A percentile compares a stretch with the other conserved stretches of the same genome.
Evolutionary conservation across 2,888 invertebrate species (phyloP).

Genomic region (Boloria selene): DNA sequence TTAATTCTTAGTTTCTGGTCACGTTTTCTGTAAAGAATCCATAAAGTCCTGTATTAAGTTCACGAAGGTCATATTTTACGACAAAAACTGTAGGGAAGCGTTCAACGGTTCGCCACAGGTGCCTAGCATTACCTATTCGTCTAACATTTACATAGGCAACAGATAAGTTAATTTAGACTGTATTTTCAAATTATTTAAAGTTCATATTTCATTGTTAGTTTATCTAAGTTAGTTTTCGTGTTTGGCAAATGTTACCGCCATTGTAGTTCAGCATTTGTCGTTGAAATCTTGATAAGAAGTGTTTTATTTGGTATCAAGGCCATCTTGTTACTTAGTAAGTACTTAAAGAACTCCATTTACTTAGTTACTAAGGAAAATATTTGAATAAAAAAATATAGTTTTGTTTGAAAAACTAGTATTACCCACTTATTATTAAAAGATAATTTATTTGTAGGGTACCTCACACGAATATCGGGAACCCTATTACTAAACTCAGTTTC

Average conservation of each 20-base stretch:
- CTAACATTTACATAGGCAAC: conserved; percentile 6
- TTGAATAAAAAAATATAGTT: neutral
- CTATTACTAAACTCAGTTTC: too few relatives aligned
- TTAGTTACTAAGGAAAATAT: conserved; percentile 6
- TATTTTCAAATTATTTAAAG: conserved; percentile 24
- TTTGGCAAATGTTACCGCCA: conserved; percentile 35
- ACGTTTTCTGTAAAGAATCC: conserved; percentile 35
- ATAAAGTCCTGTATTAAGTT: conserved; percentile 37
- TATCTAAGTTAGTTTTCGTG: conserved; percentile 21
- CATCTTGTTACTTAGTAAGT: conserved; percentile 21
- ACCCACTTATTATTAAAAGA: too few relatives aligned
- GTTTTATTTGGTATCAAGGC: conserved; percentile 28
- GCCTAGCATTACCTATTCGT: conserved; percentile 17
- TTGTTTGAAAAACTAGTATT: neutral
- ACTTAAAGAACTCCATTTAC: conserved; percentile 2
- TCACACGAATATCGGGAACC: too few relatives aligned
- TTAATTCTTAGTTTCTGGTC: conserved; percentile 32
- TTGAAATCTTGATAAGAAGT: conserved; percentile 35
- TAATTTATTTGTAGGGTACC: too few relatives aligned
- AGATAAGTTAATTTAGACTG: conserved; percentile 10
- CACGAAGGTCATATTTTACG: conserved; percentile 16
- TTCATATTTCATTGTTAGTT: conserved; percentile 1
- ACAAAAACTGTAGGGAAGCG: conserved; percentile 40
- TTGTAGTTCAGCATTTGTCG: conserved; percentile 30
- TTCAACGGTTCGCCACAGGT: conserved; percentile 35